Base-by-base conservation (phyloP, 2,113 vertebrate genomes). In the Pterocles gutturalis region DNA sequence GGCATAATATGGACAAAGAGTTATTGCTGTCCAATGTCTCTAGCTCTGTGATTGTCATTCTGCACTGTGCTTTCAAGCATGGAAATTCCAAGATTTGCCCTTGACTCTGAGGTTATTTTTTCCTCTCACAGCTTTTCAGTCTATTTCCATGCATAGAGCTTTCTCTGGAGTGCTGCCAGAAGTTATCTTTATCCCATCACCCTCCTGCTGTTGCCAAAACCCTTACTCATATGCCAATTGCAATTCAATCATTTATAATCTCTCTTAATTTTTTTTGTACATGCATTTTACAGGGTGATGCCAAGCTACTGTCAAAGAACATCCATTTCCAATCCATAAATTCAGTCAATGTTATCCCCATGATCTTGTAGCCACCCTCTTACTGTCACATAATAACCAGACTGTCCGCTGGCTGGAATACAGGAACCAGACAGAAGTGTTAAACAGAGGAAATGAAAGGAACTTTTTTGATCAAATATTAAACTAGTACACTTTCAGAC, bases 111-210 rank as follows among this genome's bases (percentile, higher is more conserved):
- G 76, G 51, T 89, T 96, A 81, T 83, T 95, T 94, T 90, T 90
- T 16, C 20, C 54, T 92, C 55, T 85, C 46, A 79, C 70, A 87
- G 57, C n/a, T 95, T 94, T 81, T 93, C 71, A 94, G 36, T 16
- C 24, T 51, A 21, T 90, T 93, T 94, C 76, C 48, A 92, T 29
- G 80, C 48, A 26, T 3, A 94, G 45, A 90, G 60, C 33, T 93
- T 93, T 87, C 46, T 73, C 88, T 94, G 95, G 92, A 96, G 24
- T 29, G 48, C 36, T 92, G 90, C 90, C 95, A 95, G 55, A 90
- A 94, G 79, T 93, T 96, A 95, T 94, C 92, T 93, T 96, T 95
- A 88, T 93, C 80, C 60, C 83, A 97, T 96, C 89, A 92, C 80
- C 64, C 72, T 75, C 77, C 86, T 89, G 76, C 83, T 89, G 90